Conservation (phyloP, 2,113 vertebrate genomes). For the Oncorhynchus gorbuscha region DNA sequence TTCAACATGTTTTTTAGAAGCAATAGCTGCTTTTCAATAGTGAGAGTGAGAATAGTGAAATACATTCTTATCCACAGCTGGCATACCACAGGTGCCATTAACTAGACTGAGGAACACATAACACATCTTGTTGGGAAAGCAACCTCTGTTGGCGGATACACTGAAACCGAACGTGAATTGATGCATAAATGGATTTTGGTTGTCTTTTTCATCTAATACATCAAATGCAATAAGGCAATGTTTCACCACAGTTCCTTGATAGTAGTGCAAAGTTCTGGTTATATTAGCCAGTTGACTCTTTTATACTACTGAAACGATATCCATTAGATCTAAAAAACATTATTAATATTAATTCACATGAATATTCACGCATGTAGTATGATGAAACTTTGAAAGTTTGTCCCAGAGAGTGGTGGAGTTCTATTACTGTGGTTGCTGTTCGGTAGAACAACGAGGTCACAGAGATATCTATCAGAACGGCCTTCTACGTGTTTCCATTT, state of each 20-base stretch:
- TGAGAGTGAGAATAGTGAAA: too few relatives aligned
- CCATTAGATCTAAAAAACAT: too few relatives aligned
- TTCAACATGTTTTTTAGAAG: neutral
- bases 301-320: too few relatives aligned
- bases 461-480: slow-evolving; percentile 5
- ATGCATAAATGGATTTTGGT: neutral
- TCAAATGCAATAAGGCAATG: too few relatives aligned
- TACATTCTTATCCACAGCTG: slow-evolving; percentile 17
- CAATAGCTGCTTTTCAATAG: neutral
- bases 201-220: neutral
- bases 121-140: slow-evolving; percentile 18
- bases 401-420: too few relatives aligned
- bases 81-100: slow-evolving; percentile 10
- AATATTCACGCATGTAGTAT: too few relatives aligned
- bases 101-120: slow-evolving; percentile 20
- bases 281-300: too few relatives aligned
- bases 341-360: too few relatives aligned
- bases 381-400: too few relatives aligned
- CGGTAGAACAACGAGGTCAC: neutral
- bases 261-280: too few relatives aligned
- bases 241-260: too few relatives aligned
- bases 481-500: slow-evolving; percentile 4
- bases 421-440: too few relatives aligned
- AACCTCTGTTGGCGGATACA: slow-evolving; percentile 11
- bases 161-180: neutral